phyloP scores from a whole-genome alignment of 2,797 vertebrate genomes.

The Argyrosomus regius region DNA sequence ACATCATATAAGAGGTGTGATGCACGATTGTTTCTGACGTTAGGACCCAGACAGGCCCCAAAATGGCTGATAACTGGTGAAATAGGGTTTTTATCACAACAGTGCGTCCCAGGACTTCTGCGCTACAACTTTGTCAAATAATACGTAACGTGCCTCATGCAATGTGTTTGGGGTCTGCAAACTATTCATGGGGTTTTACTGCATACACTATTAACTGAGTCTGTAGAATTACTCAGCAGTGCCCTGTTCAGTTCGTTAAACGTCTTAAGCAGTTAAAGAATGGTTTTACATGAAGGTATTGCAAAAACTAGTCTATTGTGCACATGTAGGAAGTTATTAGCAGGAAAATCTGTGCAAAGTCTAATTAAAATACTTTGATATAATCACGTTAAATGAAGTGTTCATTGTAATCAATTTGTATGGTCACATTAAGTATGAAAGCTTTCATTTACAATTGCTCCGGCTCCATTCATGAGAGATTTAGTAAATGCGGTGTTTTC shows the following conservation, averaged over 20 bases:
- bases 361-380: not conserved
- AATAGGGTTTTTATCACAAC: not conserved
- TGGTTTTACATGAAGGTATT: not conserved
- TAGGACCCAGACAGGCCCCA: not conserved
- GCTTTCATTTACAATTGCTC: not conserved
- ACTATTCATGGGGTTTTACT: not conserved
- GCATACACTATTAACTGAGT: not conserved
- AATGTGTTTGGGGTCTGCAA: not conserved
- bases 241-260: not conserved
- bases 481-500: not conserved
- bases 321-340: not conserved
- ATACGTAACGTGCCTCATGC: not conserved
- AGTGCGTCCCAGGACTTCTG: not conserved
- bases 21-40: not conserved
- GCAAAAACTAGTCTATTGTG: not conserved
- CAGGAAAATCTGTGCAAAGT: not conserved
- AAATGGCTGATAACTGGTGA: not conserved
- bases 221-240: not conserved
- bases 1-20: constrained; percentile 14
- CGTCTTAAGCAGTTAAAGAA: not conserved
- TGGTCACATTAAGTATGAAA: not conserved
- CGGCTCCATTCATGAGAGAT: not conserved
- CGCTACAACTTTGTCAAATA: not conserved
- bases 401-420: no score
- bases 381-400: constrained; percentile 1